Conservation (phyloP, 2,797 vertebrate species). For the Acanthornis magna region DNA sequence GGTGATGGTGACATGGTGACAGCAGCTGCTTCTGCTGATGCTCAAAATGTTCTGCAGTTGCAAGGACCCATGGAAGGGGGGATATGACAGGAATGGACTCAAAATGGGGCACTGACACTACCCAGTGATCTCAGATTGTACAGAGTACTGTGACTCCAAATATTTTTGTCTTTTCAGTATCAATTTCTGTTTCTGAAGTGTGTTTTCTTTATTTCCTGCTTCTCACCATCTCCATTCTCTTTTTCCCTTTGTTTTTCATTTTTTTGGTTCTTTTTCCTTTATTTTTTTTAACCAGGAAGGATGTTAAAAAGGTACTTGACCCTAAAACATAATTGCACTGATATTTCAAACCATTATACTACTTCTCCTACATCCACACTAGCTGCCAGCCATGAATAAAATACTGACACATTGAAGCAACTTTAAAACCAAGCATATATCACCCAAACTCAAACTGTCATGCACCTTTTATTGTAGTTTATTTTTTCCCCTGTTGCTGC, state of each 20-base stretch:
- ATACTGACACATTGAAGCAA: not conserved
- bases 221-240: not conserved
- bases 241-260: not conserved
- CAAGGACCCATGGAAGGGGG: not conserved
- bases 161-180: not conserved
- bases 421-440: constrained; percentile 30
- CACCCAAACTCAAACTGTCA: not conserved
- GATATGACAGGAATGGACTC: not conserved
- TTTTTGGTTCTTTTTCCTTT: fast-evolving
- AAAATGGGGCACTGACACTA: not conserved
- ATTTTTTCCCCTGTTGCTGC: not conserved
- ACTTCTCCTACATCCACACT: not conserved
- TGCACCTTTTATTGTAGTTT: constrained; percentile 8
- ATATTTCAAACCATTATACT: constrained; percentile 1
- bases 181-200: not conserved
- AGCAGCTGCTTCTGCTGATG: not conserved
- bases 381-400: constrained; percentile 8
- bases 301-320: not conserved
- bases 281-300: not conserved
- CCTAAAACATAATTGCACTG: constrained; percentile 4
- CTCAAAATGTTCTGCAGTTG: not conserved
- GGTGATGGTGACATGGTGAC: not conserved
- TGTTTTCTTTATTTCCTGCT: not conserved
- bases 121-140: not conserved
- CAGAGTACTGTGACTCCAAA: not conserved